phyloP scores from a whole-genome alignment of 2,113 vertebrate genomes.

The Pollachius pollachius region DNA sequence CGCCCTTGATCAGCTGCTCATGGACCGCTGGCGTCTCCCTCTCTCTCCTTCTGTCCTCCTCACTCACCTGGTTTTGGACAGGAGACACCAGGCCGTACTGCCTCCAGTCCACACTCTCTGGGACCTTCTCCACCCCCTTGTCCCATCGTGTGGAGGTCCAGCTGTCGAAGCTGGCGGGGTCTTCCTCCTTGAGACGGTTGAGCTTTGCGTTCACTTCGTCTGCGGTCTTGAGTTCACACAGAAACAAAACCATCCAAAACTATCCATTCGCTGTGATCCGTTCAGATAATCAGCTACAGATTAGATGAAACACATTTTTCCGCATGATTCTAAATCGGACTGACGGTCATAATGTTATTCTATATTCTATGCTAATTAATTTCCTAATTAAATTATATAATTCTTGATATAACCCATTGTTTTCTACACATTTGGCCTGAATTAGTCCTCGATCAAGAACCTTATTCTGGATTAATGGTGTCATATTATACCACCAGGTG shows the following conservation, averaged over 20 bases:
- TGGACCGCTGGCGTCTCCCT: no score
- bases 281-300: no score
- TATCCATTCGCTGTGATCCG: not conserved
- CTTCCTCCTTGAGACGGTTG: conserved; percentile 65
- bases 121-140: conserved; percentile 16
- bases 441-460: not conserved
- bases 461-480: not conserved
- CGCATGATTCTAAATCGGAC: no score
- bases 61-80: conserved; percentile 79
- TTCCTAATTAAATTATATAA: no score
- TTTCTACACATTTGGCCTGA: no score
- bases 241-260: not conserved
- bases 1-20: no score
- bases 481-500: no score
- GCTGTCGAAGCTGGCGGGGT: conserved; percentile 10
- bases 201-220: conserved; percentile 75
- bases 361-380: no score
- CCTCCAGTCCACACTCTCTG: conserved; percentile 79
- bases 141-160: not conserved
- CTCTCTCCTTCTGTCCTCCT: no score
- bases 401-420: no score
- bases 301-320: no score
- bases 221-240: conserved; percentile 65
- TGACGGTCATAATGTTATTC: no score
- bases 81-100: conserved; percentile 75